Percentiles rank a stretch among this genome's conserved stretches.
phyloP scores from a whole-genome alignment of 1,140 invertebrate genomes.

The Oncopeltus fasciatus region DNA sequence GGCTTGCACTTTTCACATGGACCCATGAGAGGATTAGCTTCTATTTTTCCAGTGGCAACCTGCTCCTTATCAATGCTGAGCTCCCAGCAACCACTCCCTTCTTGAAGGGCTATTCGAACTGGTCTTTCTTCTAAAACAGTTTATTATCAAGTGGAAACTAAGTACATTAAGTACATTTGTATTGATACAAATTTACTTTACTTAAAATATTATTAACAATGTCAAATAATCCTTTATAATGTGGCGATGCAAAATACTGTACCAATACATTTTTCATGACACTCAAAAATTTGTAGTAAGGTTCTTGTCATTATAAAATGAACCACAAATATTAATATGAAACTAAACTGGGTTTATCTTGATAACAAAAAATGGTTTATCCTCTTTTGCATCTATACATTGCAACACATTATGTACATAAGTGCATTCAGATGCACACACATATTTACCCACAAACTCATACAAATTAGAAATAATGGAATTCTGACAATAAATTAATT shows the following conservation, averaged over 20 bases:
- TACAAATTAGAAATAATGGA: no score
- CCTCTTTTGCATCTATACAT: no score
- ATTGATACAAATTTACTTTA: background rate
- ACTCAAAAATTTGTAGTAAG: background rate
- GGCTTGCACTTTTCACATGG: background rate
- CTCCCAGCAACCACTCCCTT: conserved; percentile 12
- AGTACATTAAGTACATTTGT: background rate
- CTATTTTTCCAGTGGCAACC: conserved; percentile 4
- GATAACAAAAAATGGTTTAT: no score
- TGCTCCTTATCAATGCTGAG: background rate
- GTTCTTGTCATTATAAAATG: no score
- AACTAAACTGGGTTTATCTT: no score
- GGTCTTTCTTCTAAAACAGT: background rate
- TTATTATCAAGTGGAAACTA: background rate
- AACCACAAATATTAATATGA: no score
- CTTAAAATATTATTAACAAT: background rate
- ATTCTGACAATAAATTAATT: no score
- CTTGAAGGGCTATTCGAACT: conserved; percentile 4
- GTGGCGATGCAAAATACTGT: background rate
- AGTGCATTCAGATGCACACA: no score
- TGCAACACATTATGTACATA: no score
- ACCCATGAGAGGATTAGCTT: background rate
- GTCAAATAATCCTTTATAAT: background rate
- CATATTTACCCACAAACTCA: no score
- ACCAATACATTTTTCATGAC: background rate